phyloP scores from a whole-genome alignment of 2,888 invertebrate species.

The Drosophila pseudotalamancana region DNA sequence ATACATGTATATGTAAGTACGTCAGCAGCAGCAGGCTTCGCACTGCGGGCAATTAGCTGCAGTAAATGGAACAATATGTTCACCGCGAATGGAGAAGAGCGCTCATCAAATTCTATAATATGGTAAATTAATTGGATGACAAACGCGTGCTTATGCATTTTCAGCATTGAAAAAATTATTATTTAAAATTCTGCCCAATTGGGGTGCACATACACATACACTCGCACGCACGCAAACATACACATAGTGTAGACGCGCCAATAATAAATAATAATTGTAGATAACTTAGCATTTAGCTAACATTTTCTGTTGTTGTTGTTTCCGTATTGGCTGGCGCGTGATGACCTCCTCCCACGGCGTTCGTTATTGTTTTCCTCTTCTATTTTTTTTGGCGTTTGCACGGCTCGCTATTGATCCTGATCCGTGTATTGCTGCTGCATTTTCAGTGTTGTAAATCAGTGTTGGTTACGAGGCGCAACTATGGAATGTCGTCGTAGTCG shows the following conservation, averaged over 20 bases:
- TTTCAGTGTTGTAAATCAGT: constrained; percentile 39
- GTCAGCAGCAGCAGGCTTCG: constrained; percentile 14
- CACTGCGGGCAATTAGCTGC: constrained; percentile 50
- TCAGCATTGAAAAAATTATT: constrained; percentile 22
- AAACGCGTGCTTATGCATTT: constrained; percentile 48
- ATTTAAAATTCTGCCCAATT: constrained; percentile 34
- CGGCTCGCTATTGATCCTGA: constrained; percentile 52
- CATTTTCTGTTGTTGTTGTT: constrained; percentile 54
- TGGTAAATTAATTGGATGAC: constrained; percentile 49
- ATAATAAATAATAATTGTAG: constrained; percentile 75
- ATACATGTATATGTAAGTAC: constrained; percentile 11
- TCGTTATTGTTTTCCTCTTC: constrained; percentile 2
- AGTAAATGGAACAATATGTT: constrained; percentile 37
- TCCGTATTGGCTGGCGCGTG: constrained; percentile 74
- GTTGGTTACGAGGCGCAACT: constrained; percentile 60
- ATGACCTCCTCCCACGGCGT: constrained; percentile 39
- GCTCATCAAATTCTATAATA: constrained; percentile 46
- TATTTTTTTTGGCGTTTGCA: constrained; percentile 9
- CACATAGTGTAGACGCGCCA: constrained; percentile 51
- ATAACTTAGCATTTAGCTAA: constrained; percentile 75
- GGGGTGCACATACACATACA: constrained; percentile 27
- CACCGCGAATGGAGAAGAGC: constrained; percentile 11
- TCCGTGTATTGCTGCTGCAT: constrained; percentile 45
- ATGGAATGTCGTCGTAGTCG: constrained; percentile 70
- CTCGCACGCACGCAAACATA: constrained; percentile 9